Evolutionary conservation across 2,888 invertebrate genomes (phyloP), one percentile per base, ranked within the genome.

Genomic region (Apodemia mormo): DNA sequence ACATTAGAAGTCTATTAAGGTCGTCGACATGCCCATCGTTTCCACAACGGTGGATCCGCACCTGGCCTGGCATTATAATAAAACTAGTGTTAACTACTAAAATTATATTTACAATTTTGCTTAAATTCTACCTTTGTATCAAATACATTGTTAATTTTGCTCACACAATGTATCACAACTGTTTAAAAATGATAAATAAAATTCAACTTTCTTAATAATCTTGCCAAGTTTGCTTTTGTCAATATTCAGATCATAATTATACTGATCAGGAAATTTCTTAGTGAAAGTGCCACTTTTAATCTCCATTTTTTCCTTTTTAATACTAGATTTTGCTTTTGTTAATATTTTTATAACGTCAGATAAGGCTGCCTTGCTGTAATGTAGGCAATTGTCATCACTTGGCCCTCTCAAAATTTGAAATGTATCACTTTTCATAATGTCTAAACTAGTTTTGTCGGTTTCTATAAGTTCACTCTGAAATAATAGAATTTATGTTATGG

Each of bases 151-250:
- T 9, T 58, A 29, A 10, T 22, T 58, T 29, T 30, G 58, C 4
- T 30, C n/a, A 58, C 30, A 10, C 29, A 58, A 29, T 30, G 52
- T 82, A 76, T 85, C 80, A 80, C 81, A 85, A 77, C 83, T 85
- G 71, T 94, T 94, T 49, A 95, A 84, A 92, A 93, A 97, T 0
- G 96, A 95, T 72, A 97, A 85, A 85, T 96, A 95, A 87, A 95
- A 97, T 81, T 96, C 96, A 1, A 97, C 80, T 89, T 96, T 97
- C 80, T 95, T 96, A 0, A 94, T 80, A 75, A 94, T 87, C 71
- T 93, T 90, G 75, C 94, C 94, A 8, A 96, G 79, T 83, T 94
- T 94, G 65, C 87, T 90, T 67, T 91, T 82, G 71, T 94, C 90
- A 75, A 96, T 80, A n/a, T 86, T 81, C 66, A 94, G 90, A 65